A percentile compares a stretch with the other conserved stretches of the same genome.
phyloP scores from a whole-genome alignment of 2,797 vertebrate genomes.

The Melopsittacus undulatus region DNA sequence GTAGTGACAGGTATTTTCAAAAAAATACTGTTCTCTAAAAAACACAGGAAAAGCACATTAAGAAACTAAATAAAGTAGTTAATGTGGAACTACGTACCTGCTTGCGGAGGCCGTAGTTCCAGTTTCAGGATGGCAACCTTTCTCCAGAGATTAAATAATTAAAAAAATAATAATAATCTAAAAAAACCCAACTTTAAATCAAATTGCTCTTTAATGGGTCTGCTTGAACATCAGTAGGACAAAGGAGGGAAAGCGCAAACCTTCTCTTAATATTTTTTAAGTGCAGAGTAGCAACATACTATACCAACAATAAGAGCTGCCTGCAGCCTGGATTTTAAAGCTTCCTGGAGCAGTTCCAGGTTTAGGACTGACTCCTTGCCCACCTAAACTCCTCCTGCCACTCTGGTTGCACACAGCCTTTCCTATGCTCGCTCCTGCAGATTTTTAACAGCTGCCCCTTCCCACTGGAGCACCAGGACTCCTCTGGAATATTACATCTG shows the following conservation, averaged over 20 bases:
- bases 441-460: not conserved
- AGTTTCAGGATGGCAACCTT: not conserved
- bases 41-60: not conserved
- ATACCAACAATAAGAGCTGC: not conserved
- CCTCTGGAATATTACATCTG: not conserved
- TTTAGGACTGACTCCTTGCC: not conserved
- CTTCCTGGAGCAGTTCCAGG: not conserved
- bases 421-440: rapidly evolving
- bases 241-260: not conserved
- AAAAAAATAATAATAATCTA: not conserved
- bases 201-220: not conserved
- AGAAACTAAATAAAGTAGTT: not conserved
- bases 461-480: not conserved
- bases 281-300: not conserved
- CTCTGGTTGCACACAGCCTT: not conserved
- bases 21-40: not conserved
- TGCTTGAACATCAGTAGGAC: not conserved
- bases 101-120: not conserved
- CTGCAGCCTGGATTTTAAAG: not conserved
- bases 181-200: not conserved
- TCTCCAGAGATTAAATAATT: not conserved
- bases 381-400: not conserved
- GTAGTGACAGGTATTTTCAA: not conserved
- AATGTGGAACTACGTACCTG: not conserved
- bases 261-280: not conserved